phyloP scores from a whole-genome alignment of 2,888 invertebrate genomes.

The Macropis europaea region DNA sequence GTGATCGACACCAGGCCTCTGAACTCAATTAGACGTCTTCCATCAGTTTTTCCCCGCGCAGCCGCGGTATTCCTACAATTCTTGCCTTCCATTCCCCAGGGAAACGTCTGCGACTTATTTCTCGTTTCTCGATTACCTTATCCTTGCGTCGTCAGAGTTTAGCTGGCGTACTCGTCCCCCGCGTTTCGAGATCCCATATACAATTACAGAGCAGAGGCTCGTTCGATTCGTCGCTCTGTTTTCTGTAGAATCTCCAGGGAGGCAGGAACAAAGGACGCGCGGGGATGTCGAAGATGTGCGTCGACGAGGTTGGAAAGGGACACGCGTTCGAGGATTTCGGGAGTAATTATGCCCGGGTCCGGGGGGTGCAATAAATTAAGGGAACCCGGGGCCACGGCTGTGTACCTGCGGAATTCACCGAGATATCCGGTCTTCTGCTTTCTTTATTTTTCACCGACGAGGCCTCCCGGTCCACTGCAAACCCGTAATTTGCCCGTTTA shows the following conservation, averaged over 20 bases:
- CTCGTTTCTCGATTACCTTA: neutral
- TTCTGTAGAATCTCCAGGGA: neutral
- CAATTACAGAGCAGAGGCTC: neutral
- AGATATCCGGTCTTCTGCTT: constrained; percentile 30
- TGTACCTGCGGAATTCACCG: constrained; percentile 52
- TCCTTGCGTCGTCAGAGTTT: neutral
- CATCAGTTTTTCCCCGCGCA: neutral
- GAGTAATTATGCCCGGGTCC: constrained; percentile 53
- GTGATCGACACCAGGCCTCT: constrained; percentile 9
- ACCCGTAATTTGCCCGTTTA: constrained; percentile 64
- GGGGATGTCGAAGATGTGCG: neutral
- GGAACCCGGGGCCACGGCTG: constrained; percentile 16
- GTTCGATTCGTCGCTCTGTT: neutral
- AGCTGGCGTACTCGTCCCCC: neutral
- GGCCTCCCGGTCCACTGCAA: constrained; percentile 39
- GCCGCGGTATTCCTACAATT: constrained; percentile 9
- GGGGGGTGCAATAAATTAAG: constrained; percentile 56
- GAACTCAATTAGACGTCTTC: constrained; percentile 19
- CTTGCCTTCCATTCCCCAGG: neutral
- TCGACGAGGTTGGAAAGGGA: constrained; percentile 8
- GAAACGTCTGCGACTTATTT: neutral
- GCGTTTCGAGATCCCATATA: neutral
- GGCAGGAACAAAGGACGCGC: neutral
- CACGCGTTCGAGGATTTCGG: constrained; percentile 45
- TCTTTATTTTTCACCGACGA: constrained; percentile 42